These are phyloP conservation scores for Melanotaenia duboulayi DNA, from an alignment of 2,113 vertebrate species.

Conservation along the genomic window DNA sequence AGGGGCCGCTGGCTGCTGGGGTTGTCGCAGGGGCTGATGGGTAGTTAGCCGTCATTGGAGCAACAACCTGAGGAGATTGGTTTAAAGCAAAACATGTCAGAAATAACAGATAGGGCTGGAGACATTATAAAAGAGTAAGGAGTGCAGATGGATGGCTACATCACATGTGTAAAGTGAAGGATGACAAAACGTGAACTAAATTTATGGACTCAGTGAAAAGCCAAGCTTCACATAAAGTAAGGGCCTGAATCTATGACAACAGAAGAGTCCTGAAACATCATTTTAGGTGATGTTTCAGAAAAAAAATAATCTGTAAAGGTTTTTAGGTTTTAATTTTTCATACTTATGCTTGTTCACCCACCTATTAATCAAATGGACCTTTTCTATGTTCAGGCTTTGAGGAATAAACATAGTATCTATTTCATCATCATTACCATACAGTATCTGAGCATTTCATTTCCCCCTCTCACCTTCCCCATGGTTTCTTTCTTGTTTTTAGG, in stretches of 20 bases:
- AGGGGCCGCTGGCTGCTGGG: conserved; percentile 71
- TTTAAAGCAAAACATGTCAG: not conserved
- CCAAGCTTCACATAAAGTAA: no score
- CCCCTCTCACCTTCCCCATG: conserved; percentile 85
- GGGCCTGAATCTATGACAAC: not conserved
- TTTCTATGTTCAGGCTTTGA: not conserved
- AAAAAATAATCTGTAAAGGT: not conserved
- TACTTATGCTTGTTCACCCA: not conserved
- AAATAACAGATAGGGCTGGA: not conserved
- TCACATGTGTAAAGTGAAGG: conserved; percentile 11
- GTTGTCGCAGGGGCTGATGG: conserved; percentile 68
- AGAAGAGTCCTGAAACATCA: not conserved
- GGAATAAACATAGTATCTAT: not conserved
- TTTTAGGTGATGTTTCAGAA: not conserved
- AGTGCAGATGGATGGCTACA: conserved; percentile 20
- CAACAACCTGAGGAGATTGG: conserved; percentile 73
- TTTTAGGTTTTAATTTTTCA: not conserved
- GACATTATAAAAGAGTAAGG: not conserved
- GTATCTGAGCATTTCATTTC: conserved; percentile 9
- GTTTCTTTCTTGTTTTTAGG: conserved; percentile 84
- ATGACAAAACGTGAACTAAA: conserved; percentile 16
- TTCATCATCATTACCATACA: not conserved
- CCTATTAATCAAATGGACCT: not conserved
- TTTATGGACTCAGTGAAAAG: conserved; percentile 13
- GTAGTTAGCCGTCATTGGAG: conserved; percentile 78